Conservation (phyloP, 2,888 invertebrate genomes). For the Andrena hattorfiana region DNA sequence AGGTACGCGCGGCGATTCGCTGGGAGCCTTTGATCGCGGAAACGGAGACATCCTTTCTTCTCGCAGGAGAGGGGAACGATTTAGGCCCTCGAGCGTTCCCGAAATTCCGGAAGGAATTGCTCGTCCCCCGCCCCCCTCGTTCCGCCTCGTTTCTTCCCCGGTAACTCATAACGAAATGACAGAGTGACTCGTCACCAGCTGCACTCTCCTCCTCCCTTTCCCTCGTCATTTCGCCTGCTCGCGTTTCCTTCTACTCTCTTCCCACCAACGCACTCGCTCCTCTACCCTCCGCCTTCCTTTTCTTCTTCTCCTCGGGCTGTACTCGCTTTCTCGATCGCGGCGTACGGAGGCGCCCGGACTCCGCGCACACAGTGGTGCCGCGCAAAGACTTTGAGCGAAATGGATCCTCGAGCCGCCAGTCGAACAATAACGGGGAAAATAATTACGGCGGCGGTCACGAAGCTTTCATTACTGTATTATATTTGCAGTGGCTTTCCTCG, state of each 20-base stretch:
- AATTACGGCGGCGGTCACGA: conserved; percentile 18
- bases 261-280: neutral
- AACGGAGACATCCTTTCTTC: conserved; percentile 57
- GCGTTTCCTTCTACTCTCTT: too few relatives aligned
- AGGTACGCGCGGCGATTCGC: conserved; percentile 29
- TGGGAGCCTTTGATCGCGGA: conserved; percentile 46
- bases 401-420: neutral
- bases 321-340: neutral
- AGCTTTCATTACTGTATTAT: neutral
- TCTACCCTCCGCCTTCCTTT: neutral
- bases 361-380: conserved; percentile 4
- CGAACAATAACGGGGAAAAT: conserved; percentile 20
- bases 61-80: conserved; percentile 43
- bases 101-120: conserved; percentile 61
- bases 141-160: conserved; percentile 60
- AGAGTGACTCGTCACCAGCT: conserved; percentile 52
- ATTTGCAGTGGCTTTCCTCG: neutral
- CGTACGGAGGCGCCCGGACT: conserved; percentile 1
- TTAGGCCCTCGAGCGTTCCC: conserved; percentile 58
- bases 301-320: neutral
- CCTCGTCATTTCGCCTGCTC: neutral
- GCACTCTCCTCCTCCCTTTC: neutral
- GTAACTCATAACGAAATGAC: conserved; percentile 65
- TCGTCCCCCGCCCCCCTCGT: conserved; percentile 48
- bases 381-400: conserved; percentile 16